These are phyloP conservation scores for Heliconius erato DNA, from an alignment of 2,888 invertebrate species.

Conservation along the genomic window DNA sequence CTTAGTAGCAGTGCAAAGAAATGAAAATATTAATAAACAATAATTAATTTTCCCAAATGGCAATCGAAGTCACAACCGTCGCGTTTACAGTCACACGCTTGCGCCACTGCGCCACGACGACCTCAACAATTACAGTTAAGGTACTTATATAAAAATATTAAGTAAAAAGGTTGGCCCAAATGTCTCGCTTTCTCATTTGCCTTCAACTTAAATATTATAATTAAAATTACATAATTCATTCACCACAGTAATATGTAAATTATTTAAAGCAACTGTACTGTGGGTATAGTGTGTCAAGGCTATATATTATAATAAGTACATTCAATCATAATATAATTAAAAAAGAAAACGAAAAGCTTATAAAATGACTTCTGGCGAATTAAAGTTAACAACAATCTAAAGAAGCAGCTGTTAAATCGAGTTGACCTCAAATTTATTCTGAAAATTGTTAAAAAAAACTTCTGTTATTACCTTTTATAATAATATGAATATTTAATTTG, in stretches of 20 bases:
- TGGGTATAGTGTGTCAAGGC: conserved; percentile 44
- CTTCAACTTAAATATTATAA: conserved; percentile 15
- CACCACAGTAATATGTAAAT: conserved; percentile 31
- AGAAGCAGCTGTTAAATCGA: neutral
- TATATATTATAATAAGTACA: conserved; percentile 27
- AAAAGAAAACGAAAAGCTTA: conserved; percentile 6
- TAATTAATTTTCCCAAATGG: too few species aligned
- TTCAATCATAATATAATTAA: conserved; percentile 22
- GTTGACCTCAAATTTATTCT: neutral
- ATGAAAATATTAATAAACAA: too few species aligned
- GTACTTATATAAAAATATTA: neutral
- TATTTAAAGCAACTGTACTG: conserved; percentile 29
- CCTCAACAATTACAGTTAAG: too few species aligned
- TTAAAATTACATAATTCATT: conserved; percentile 21
- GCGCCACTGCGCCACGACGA: too few species aligned
- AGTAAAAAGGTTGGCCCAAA: neutral
- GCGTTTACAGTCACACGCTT: too few species aligned
- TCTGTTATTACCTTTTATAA: neutral
- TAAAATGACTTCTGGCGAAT: neutral
- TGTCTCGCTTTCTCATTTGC: neutral
- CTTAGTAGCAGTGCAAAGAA: too few species aligned
- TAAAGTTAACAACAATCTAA: neutral
- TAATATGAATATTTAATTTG: neutral
- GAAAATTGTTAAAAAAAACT: neutral
- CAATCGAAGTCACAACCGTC: too few species aligned